A percentile compares a stretch with the other conserved stretches of the same genome.
These are phyloP conservation scores for Chunga burmeisteri DNA, from an alignment of 2,113 vertebrate genomes.

Conservation along the genomic window DNA sequence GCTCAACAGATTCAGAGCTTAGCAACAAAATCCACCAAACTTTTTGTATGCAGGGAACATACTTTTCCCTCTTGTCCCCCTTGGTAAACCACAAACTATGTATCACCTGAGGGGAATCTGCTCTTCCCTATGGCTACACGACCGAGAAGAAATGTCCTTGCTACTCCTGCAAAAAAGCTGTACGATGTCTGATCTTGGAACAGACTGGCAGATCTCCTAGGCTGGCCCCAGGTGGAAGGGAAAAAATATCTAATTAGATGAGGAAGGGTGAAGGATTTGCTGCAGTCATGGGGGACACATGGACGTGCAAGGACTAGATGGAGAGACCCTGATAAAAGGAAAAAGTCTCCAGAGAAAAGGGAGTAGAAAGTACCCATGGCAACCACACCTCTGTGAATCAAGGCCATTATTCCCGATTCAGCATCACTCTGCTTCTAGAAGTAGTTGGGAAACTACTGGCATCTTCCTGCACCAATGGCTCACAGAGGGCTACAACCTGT, in stretches of 20 bases:
- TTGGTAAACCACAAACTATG: neutral
- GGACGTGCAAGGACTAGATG: neutral
- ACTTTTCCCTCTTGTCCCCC: neutral
- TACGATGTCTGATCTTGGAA: neutral
- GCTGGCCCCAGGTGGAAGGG: neutral
- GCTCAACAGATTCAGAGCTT: neutral
- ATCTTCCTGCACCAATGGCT: neutral
- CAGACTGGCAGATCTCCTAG: neutral
- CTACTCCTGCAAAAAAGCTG: neutral
- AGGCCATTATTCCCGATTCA: neutral
- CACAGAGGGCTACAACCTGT: neutral
- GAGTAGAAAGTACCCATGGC: neutral
- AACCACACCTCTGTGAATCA: neutral
- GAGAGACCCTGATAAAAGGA: neutral
- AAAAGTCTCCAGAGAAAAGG: neutral
- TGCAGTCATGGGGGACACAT: accelerated
- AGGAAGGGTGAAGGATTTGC: neutral
- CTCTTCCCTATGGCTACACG: neutral
- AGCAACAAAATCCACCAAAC: neutral
- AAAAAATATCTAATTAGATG: neutral
- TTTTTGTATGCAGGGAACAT: neutral
- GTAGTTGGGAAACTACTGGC: neutral
- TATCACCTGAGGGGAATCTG: neutral
- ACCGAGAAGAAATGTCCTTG: neutral
- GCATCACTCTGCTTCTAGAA: neutral